These are phyloP conservation scores for Diploptera punctata DNA, from an alignment of 2,888 invertebrate species.

Conservation along the genomic window DNA sequence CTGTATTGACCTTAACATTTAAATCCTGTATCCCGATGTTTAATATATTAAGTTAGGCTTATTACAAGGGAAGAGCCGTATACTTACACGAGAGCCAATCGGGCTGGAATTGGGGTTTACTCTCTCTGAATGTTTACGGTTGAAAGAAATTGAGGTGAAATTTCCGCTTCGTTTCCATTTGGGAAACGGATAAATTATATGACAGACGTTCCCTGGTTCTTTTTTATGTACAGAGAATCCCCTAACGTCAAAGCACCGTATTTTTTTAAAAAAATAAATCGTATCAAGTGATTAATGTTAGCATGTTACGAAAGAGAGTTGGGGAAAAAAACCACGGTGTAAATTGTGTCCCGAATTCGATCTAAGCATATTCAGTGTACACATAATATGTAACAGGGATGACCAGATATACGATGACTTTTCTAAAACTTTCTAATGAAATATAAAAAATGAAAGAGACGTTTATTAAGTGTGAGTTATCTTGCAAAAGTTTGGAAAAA, in stretches of 20 bases:
- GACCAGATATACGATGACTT: too few relatives aligned
- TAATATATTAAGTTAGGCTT: slow-evolving; percentile 24
- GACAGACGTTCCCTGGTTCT: background rate
- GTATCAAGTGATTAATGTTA: slow-evolving; percentile 18
- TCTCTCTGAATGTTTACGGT: background rate
- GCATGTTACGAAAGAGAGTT: background rate
- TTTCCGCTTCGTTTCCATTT: background rate
- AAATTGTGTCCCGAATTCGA: background rate
- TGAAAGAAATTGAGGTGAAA: slow-evolving; percentile 4
- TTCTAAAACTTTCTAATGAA: too few relatives aligned
- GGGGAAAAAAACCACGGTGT: background rate
- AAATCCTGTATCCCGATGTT: slow-evolving; percentile 12
- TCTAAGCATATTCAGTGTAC: too few relatives aligned
- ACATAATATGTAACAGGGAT: too few relatives aligned
- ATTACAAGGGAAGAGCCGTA: background rate
- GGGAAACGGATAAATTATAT: background rate
- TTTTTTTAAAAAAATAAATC: slow-evolving; percentile 6
- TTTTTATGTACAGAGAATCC: too few relatives aligned
- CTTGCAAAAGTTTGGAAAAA: too few relatives aligned
- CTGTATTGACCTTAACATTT: slow-evolving; percentile 27
- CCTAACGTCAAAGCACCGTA: too few relatives aligned
- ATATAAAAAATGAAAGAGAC: too few relatives aligned
- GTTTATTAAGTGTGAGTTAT: too few relatives aligned
- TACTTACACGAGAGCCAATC: background rate
- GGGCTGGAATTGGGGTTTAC: background rate